Conservation (phyloP, 2,888 invertebrate species). For the Xanthorhoe designata region DNA sequence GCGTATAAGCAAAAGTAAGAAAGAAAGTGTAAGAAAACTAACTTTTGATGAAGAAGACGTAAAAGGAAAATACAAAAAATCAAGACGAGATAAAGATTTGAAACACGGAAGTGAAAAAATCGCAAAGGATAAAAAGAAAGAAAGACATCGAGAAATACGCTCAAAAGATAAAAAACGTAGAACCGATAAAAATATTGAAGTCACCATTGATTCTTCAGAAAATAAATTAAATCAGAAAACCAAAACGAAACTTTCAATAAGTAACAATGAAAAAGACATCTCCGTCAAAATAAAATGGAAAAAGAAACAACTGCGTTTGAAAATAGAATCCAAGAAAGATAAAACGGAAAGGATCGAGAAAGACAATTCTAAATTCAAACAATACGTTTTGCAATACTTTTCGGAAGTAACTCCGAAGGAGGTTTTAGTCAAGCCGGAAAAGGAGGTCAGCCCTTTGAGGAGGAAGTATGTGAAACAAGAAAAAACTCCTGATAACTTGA, state of each 20-base stretch:
- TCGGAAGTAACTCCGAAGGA: slow-evolving; percentile 40
- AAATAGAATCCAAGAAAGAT: slow-evolving; percentile 50
- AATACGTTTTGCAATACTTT: slow-evolving; percentile 66
- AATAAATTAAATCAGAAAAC: slow-evolving; percentile 31
- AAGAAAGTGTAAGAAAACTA: not conserved
- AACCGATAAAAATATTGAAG: slow-evolving; percentile 33
- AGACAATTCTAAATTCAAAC: slow-evolving; percentile 51
- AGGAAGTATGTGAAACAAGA: slow-evolving; percentile 56
- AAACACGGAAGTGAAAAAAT: not conserved
- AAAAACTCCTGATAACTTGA: slow-evolving; percentile 60
- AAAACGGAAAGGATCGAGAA: slow-evolving; percentile 30
- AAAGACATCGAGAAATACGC: slow-evolving; percentile 8
- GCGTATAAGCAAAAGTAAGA: not conserved
- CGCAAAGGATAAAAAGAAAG: slow-evolving; percentile 2
- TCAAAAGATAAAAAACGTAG: slow-evolving; percentile 21
- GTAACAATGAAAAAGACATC: slow-evolving; percentile 51
- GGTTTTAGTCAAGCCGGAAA: slow-evolving; percentile 55
- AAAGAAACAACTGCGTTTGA: slow-evolving; percentile 54
- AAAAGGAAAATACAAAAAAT: not conserved
- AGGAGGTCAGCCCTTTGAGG: slow-evolving; percentile 54
- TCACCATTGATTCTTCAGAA: slow-evolving; percentile 38
- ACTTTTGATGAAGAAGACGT: not conserved
- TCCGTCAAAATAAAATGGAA: slow-evolving; percentile 64
- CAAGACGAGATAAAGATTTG: not conserved
- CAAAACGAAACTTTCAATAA: slow-evolving; percentile 48